Evolutionary conservation across 30 jellyfish, hydroid and myxozoan genomes (phyloP).

Genomic region (Hydractinia symbiolongicarpus): DNA sequence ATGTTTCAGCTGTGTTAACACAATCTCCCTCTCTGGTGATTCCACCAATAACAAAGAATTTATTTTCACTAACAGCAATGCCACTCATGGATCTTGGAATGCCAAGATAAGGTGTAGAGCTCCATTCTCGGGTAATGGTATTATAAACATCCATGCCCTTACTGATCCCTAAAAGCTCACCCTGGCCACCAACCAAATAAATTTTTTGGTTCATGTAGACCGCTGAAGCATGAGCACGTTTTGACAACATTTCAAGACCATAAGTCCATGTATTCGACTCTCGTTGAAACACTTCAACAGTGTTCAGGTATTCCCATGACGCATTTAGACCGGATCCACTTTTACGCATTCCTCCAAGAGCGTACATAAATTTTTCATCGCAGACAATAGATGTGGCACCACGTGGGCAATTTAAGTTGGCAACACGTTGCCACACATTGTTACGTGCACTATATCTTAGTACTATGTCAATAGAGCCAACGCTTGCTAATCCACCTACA

Average conservation of each 20-base stretch:
- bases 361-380: slow-evolving; percentile 63
- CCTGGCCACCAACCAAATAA: slow-evolving; percentile 86
- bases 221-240: slow-evolving; percentile 89
- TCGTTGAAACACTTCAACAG: slow-evolving; percentile 68
- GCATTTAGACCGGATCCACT: slow-evolving; percentile 59
- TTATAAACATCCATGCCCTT: slow-evolving; percentile 77
- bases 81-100: slow-evolving; percentile 90
- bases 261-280: slow-evolving; percentile 55
- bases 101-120: slow-evolving; percentile 72
- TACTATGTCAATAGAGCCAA: slow-evolving; percentile 64
- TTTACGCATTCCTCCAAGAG: slow-evolving; percentile 78
- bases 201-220: slow-evolving; percentile 57
- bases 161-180: slow-evolving; percentile 67
- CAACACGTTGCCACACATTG: slow-evolving; percentile 78
- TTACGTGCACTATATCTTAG: slow-evolving; percentile 72
- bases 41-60: slow-evolving; percentile 79
- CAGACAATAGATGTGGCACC: slow-evolving; percentile 74
- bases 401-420: slow-evolving; percentile 65
- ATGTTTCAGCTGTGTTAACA: slow-evolving; percentile 77
- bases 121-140: slow-evolving; percentile 64
- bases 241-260: slow-evolving; percentile 46
- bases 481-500: slow-evolving; percentile 74
- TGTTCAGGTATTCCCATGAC: slow-evolving; percentile 73
- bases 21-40: slow-evolving; percentile 78
- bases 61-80: slow-evolving; percentile 57